Evolutionary conservation across 2,888 invertebrate genomes (phyloP).

Genomic region (Drosophila borealis): DNA sequence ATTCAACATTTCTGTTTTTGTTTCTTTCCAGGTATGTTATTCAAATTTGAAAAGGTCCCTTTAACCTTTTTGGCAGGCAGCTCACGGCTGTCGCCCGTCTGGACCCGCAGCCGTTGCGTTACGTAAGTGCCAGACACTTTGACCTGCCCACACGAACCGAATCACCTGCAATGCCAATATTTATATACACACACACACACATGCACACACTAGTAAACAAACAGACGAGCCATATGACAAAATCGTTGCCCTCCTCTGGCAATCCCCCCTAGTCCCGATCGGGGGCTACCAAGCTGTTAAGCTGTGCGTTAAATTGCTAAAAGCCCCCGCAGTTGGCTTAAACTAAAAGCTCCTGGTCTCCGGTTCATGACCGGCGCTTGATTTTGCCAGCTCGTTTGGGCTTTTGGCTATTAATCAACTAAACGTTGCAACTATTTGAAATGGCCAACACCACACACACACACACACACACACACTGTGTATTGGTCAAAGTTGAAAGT

Average conservation of each 20-base stretch:
- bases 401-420: slow-evolving; percentile 76
- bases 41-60: slow-evolving; percentile 29
- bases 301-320: slow-evolving; percentile 81
- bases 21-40: slow-evolving; percentile 49
- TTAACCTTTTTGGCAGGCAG: slow-evolving; percentile 32
- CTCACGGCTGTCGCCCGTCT: slow-evolving; percentile 25
- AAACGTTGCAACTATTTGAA: slow-evolving; percentile 78
- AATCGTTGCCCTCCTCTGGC: slow-evolving; percentile 12
- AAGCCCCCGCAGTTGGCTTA: slow-evolving; percentile 72
- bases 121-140: slow-evolving; percentile 49
- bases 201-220: slow-evolving; percentile 35
- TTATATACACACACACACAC: slow-evolving; percentile 50
- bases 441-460: slow-evolving; percentile 38
- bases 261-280: slow-evolving; percentile 9
- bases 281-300: slow-evolving; percentile 62
- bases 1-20: slow-evolving; percentile 13
- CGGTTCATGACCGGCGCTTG: background rate
- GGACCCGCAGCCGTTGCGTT: slow-evolving; percentile 11
- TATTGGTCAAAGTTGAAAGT: slow-evolving; percentile 66
- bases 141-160: slow-evolving; percentile 47
- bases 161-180: slow-evolving; percentile 71
- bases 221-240: slow-evolving; percentile 44
- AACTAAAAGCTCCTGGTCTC: slow-evolving; percentile 59
- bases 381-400: slow-evolving; percentile 9
- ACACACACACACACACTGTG: slow-evolving; percentile 10